phyloP scores from a whole-genome alignment of 2,888 invertebrate genomes.

The Drosophila borealis region DNA sequence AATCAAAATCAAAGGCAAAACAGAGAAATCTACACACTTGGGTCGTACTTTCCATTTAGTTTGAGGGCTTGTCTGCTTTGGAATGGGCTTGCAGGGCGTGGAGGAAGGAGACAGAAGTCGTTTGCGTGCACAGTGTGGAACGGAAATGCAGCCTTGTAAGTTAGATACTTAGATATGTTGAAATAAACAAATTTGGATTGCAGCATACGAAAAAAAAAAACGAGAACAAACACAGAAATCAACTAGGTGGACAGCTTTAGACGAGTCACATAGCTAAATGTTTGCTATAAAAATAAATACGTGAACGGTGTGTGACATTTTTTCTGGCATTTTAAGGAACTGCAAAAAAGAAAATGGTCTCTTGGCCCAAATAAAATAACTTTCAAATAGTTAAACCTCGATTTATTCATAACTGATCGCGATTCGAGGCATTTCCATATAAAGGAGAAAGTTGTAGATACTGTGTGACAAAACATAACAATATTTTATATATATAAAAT shows the following conservation, averaged over 20 bases:
- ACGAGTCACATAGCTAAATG: constrained; percentile 33
- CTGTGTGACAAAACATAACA: too few species aligned
- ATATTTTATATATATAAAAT: too few species aligned
- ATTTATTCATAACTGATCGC: too few species aligned
- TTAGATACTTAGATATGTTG: constrained; percentile 64
- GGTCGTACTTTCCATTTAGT: constrained; percentile 26
- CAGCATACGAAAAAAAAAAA: constrained; percentile 9
- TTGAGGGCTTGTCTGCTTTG: background rate
- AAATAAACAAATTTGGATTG: constrained; percentile 65
- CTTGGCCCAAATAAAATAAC: background rate
- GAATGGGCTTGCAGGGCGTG: background rate
- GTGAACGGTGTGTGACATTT: constrained; percentile 18
- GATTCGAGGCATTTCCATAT: too few species aligned
- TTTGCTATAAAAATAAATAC: constrained; percentile 31
- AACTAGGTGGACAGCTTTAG: constrained; percentile 43
- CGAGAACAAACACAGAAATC: background rate
- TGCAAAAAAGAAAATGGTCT: constrained; percentile 1
- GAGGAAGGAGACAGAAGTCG: background rate
- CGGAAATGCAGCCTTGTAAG: constrained; percentile 67
- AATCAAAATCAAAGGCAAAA: constrained; percentile 74
- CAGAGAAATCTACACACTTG: constrained; percentile 51
- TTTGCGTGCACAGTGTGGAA: constrained; percentile 29
- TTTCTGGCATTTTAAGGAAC: constrained; percentile 10
- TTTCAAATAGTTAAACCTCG: too few species aligned
- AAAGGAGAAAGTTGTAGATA: too few species aligned